Evolutionary conservation across 2,888 invertebrate genomes (phyloP), one percentile per base, ranked within the genome.

Genomic region (Heliconius sara): DNA sequence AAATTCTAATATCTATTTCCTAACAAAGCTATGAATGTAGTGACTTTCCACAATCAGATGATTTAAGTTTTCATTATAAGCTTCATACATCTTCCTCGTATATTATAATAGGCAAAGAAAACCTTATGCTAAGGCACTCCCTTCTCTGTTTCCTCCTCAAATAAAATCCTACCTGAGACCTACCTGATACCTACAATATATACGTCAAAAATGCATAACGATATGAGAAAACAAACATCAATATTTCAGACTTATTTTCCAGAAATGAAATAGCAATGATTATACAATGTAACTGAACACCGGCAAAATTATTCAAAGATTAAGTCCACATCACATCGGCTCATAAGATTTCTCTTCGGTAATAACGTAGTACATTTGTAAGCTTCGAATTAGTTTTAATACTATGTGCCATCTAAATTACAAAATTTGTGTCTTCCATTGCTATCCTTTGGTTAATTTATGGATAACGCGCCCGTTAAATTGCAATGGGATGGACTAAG

Each of bases 301-400:
- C 34, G 57, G n/a, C 67, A 72, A 66, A 77, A 78, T 77, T 82
- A 82, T 74, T 60, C 79, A 68, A n/a, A 25, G 60, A 75, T 76
- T 82, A 67, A 30, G 68, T 52, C 57, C 78, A 57, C 72, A 79
- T 81, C 76, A 81, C 79, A 52, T 73, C 34, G 76, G 70, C 72
- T 80, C 80, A 76, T 39, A 66, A 68, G 72, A 76, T 73, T 78
- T 79, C 63, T 73, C 78, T 76, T 57, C 34, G 27, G 65, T 67
- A 39, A 71, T 79, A 80, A 77, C 75, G 68, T 60, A 79, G 73
- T 76, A 77, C 63, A 77, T 76, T 72, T 68, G 76, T 82, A 79
- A 82, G 80, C 80, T 67, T 79, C 39, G 79, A 79, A 79, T 82
- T 79, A 79, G 66, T 10, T 43, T 70, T 67, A 79, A 74, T 76